Conservation (phyloP, 2,113 vertebrate species). For the Daubentonia madagascariensis region DNA sequence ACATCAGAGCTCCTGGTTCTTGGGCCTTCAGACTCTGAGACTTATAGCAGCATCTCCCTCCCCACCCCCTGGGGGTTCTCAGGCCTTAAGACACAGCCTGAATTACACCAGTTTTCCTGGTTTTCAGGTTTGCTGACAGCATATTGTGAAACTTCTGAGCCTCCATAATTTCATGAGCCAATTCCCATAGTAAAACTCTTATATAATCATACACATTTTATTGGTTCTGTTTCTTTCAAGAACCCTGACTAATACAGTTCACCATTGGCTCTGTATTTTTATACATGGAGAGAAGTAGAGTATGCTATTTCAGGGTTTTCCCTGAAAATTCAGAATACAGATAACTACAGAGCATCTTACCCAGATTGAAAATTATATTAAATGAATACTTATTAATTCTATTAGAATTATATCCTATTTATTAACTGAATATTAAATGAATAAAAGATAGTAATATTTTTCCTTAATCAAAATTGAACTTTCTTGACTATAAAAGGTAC, state of each 20-base stretch:
- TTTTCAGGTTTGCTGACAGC: background rate
- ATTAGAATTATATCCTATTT: background rate
- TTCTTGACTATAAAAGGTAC: background rate
- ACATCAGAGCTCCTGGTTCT: background rate
- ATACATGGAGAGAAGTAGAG: background rate
- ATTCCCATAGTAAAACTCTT: background rate
- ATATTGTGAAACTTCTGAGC: background rate
- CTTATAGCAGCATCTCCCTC: background rate
- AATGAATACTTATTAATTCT: conserved; percentile 17
- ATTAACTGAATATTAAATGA: background rate
- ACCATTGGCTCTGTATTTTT: background rate
- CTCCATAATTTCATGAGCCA: background rate
- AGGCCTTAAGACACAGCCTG: background rate
- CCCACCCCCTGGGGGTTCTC: background rate
- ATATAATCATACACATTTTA: background rate
- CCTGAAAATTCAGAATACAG: background rate
- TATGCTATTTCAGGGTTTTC: background rate
- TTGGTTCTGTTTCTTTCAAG: background rate
- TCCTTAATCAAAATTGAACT: background rate
- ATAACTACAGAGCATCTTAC: conserved; percentile 6
- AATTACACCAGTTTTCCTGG: background rate
- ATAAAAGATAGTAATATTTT: background rate
- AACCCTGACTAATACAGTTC: background rate
- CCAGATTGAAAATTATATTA: background rate
- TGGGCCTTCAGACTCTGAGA: background rate